phyloP scores from a whole-genome alignment of 2,113 vertebrate species.

The Otocyon megalotis region DNA sequence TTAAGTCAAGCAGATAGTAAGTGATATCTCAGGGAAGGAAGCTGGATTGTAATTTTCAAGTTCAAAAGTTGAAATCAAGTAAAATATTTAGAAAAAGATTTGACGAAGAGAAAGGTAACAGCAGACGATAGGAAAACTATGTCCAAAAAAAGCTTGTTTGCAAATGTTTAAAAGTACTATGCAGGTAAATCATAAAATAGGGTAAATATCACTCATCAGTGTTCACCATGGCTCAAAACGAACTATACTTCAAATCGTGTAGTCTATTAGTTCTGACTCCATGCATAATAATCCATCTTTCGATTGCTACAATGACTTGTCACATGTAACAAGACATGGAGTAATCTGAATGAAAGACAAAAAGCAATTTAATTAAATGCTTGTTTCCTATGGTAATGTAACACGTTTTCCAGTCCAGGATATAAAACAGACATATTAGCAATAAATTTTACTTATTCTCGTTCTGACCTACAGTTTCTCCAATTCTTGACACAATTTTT shows the following conservation, averaged over 20 bases:
- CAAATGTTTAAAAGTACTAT: neutral
- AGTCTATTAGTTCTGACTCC: neutral
- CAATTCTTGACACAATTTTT: neutral
- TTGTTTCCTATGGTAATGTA: neutral
- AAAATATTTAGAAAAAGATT: neutral
- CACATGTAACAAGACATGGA: neutral
- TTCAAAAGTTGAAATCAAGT: neutral
- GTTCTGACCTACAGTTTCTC: neutral
- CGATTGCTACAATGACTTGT: neutral
- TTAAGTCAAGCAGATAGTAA: neutral
- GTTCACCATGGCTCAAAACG: neutral
- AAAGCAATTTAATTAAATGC: neutral
- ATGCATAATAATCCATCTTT: neutral
- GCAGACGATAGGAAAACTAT: neutral
- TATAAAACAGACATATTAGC: neutral
- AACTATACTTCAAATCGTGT: neutral
- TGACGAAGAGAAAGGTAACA: neutral
- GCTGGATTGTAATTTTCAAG: neutral
- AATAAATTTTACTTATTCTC: conserved; percentile 17
- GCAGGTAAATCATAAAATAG: neutral
- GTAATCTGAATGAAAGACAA: neutral
- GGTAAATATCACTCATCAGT: neutral
- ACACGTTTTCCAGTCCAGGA: neutral
- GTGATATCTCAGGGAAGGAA: neutral
- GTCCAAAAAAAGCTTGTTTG: neutral